Percentiles rank a stretch among this genome's conserved stretches.
These are phyloP conservation scores for Conomelus anceps DNA, from an alignment of 2,888 invertebrate genomes.

Conservation along the genomic window DNA sequence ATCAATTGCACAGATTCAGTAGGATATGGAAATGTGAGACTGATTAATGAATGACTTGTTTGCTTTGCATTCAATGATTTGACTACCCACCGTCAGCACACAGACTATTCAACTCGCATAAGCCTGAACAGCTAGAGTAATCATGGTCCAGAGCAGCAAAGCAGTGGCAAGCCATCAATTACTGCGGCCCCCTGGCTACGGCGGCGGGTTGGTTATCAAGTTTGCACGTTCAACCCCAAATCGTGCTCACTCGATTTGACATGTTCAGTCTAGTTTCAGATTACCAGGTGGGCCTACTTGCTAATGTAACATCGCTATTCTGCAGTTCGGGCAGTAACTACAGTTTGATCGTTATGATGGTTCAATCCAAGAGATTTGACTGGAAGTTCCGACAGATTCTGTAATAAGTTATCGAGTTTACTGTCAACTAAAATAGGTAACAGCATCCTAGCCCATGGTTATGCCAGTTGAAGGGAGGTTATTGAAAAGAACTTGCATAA, in stretches of 20 bases:
- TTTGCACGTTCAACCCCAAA: not conserved
- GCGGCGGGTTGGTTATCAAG: not conserved
- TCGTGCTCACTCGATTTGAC: not conserved
- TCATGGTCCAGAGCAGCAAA: not conserved
- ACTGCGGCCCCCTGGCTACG: no score
- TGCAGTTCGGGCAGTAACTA: not conserved
- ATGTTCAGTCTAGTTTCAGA: not conserved
- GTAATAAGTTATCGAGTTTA: not conserved
- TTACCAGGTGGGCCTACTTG: not conserved
- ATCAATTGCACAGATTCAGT: not conserved
- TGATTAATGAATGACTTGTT: not conserved
- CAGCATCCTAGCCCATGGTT: no score
- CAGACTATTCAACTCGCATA: not conserved
- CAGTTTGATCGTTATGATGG: not conserved
- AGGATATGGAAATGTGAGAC: not conserved
- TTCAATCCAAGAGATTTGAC: not conserved
- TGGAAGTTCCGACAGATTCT: not conserved
- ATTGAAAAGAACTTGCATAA: no score
- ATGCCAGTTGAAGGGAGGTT: no score
- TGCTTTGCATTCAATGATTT: not conserved
- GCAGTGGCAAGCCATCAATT: not conserved
- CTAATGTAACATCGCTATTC: not conserved
- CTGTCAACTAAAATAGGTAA: not conserved
- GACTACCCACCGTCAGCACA: not conserved
- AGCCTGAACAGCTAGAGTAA: not conserved